A percentile compares a stretch with the other conserved stretches of the same genome.
phyloP scores from a whole-genome alignment of 2,888 invertebrate genomes.

The Sipha maydis region DNA sequence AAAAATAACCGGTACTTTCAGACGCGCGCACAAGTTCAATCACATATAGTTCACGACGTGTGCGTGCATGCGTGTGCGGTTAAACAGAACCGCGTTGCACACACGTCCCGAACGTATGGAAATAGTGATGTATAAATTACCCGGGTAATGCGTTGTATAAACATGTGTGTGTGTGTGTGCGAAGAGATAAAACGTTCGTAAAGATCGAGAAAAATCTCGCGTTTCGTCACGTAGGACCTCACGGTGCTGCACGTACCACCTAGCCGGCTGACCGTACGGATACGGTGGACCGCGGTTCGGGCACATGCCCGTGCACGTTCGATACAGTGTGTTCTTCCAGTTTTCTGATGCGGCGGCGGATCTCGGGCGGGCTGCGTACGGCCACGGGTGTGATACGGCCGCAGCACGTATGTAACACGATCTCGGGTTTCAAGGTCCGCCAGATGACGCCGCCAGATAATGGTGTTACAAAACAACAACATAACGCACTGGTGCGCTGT shows the following conservation, averaged over 20 bases:
- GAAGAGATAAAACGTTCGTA: conserved; percentile 2
- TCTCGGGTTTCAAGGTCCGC: conserved; percentile 49
- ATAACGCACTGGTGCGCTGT: neutral
- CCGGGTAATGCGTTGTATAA: neutral
- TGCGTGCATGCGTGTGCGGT: neutral
- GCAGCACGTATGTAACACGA: conserved; percentile 34
- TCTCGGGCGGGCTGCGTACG: conserved; percentile 2
- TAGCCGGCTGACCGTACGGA: neutral
- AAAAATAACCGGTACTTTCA: conserved; percentile 17
- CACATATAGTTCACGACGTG: neutral
- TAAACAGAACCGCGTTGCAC: neutral
- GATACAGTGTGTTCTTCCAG: conserved; percentile 11
- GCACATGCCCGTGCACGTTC: neutral
- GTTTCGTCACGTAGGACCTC: conserved; percentile 43
- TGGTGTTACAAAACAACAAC: neutral
- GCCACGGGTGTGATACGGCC: neutral
- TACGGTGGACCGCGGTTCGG: neutral
- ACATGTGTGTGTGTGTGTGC: too few species aligned
- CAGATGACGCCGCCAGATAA: conserved; percentile 41
- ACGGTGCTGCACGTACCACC: neutral
- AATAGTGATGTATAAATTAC: neutral
- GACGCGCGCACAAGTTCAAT: neutral
- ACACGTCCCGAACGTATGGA: neutral
- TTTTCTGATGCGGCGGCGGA: conserved; percentile 19
- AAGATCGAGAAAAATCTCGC: conserved; percentile 27